Conservation (phyloP, 2,888 invertebrate species). For the Andrena camellia region DNA sequence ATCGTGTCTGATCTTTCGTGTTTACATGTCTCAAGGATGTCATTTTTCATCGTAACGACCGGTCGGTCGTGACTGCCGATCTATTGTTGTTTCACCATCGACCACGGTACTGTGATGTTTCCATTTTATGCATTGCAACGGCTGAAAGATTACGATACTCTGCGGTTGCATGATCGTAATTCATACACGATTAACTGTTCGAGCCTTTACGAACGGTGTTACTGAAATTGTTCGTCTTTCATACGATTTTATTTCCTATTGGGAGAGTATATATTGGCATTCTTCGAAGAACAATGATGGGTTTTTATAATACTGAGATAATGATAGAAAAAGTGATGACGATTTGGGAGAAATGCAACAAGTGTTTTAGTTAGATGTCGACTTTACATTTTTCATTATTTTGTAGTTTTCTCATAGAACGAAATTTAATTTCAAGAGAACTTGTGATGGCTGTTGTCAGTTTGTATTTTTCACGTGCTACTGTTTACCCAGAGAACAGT, state of each 20-base stretch:
- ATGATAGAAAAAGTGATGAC: background rate
- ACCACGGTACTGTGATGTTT: conserved; percentile 18
- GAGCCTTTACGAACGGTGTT: background rate
- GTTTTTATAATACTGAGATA: no score
- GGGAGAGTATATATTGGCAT: no score
- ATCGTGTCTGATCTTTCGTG: conserved; percentile 35
- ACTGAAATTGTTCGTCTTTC: conserved; percentile 18
- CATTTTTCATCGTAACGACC: conserved; percentile 47
- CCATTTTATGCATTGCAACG: conserved; percentile 7
- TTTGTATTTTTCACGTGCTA: no score
- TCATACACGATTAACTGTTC: conserved; percentile 8
- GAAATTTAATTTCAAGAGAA: no score
- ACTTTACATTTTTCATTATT: no score
- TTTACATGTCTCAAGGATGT: conserved; percentile 33
- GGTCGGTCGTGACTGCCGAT: conserved; percentile 24
- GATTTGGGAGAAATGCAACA: background rate
- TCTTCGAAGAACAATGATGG: no score
- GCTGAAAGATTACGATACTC: conserved; percentile 10
- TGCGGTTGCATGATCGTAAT: conserved; percentile 11
- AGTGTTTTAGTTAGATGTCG: background rate
- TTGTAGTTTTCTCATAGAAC: no score
- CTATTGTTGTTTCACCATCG: conserved; percentile 32
- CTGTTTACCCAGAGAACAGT: no score
- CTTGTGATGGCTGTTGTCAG: no score
- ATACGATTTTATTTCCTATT: background rate